These are phyloP conservation scores for Leptothorax acervorum DNA, from an alignment of 2,888 invertebrate genomes.

Conservation along the genomic window DNA sequence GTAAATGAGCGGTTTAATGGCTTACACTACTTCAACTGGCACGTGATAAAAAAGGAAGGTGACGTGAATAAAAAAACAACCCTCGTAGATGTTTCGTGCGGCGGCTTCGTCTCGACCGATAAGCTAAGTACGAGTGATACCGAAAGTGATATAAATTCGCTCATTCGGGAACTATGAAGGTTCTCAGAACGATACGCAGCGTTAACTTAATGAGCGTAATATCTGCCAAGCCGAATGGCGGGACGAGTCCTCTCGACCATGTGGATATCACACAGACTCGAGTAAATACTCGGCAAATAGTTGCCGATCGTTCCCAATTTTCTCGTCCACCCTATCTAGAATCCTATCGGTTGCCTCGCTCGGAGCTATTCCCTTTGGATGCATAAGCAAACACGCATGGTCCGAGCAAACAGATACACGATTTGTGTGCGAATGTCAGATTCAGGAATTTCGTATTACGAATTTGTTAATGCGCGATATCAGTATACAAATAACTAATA, in stretches of 20 bases:
- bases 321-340: conserved; percentile 34
- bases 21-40: neutral
- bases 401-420: conserved; percentile 16
- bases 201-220: conserved; percentile 73
- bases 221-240: conserved; percentile 70
- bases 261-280: conserved; percentile 50
- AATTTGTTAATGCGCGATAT: conserved; percentile 22
- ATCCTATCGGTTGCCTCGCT: conserved; percentile 14
- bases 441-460: neutral
- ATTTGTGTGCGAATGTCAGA: conserved; percentile 15
- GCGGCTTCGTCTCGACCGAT: conserved; percentile 27
- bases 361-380: conserved; percentile 30
- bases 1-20: conserved; percentile 17
- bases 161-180: conserved; percentile 55
- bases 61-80: neutral
- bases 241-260: conserved; percentile 53
- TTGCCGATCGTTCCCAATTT: conserved; percentile 62
- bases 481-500: neutral
- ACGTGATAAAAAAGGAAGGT: conserved; percentile 2
- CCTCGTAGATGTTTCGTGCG: conserved; percentile 20
- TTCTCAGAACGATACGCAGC: conserved; percentile 64
- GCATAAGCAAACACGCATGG: conserved; percentile 37
- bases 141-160: conserved; percentile 66
- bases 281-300: conserved; percentile 67
- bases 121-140: conserved; percentile 46